Conservation (phyloP, 1,140 invertebrate genomes). For the Pseudomyrmex cubaensis region DNA sequence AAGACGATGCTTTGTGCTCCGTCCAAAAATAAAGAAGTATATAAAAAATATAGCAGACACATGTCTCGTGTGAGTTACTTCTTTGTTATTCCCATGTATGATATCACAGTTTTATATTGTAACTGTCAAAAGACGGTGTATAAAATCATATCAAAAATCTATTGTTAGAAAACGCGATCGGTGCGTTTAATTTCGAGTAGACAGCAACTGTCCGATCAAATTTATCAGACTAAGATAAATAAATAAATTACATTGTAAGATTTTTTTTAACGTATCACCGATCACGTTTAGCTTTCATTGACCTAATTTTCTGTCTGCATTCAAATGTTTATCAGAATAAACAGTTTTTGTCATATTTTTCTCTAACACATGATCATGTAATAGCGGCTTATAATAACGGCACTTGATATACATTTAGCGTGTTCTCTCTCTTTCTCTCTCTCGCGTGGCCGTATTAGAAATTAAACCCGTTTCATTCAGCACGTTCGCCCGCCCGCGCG, state of each 20-base stretch:
- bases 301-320: too few species aligned
- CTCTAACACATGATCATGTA: neutral
- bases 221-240: too few species aligned
- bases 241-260: too few species aligned
- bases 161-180: neutral
- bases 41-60: neutral
- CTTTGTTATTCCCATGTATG: neutral
- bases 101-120: too few species aligned
- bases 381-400: conserved; percentile 32
- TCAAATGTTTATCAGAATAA: too few species aligned
- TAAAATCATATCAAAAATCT: neutral
- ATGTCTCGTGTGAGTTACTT: neutral
- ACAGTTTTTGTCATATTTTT: too few species aligned
- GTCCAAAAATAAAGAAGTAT: conserved; percentile 62
- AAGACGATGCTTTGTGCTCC: conserved; percentile 73
- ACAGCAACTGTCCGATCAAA: too few species aligned
- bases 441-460: conserved; percentile 34
- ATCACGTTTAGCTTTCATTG: too few species aligned
- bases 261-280: too few species aligned
- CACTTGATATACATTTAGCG: conserved; percentile 35
- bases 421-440: neutral
- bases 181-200: too few species aligned
- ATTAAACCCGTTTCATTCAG: conserved; percentile 54
- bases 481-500: conserved; percentile 6
- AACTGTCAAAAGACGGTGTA: too few species aligned